Evolutionary conservation across 2,797 vertebrate species (phyloP).

Genomic region (Rhinoraja longicauda): DNA sequence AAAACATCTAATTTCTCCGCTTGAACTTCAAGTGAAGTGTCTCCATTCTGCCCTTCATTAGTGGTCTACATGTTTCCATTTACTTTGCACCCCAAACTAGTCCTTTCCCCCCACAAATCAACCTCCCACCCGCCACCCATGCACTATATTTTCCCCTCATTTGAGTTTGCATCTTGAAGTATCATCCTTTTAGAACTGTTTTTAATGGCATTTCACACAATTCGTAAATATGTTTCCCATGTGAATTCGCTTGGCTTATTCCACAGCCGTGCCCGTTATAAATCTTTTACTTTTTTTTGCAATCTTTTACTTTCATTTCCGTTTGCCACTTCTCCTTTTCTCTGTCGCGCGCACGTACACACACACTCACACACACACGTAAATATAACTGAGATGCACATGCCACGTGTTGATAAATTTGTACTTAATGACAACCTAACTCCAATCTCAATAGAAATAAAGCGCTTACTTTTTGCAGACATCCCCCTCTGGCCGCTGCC

Average conservation of each 20-base stretch:
- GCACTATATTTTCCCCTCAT: too few relatives aligned
- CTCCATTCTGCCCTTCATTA: background rate
- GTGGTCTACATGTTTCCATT: background rate
- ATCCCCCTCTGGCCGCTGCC: slow-evolving; percentile 62
- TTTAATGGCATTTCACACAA: too few relatives aligned
- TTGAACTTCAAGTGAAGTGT: background rate
- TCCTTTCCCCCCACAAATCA: slow-evolving; percentile 45
- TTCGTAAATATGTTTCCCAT: slow-evolving; percentile 29
- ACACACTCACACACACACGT: slow-evolving; percentile 45
- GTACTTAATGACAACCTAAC: slow-evolving; percentile 61
- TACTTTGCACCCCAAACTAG: background rate
- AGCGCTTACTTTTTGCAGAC: slow-evolving; percentile 64
- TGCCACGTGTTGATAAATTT: slow-evolving; percentile 67
- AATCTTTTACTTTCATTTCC: slow-evolving; percentile 50
- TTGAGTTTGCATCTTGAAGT: background rate
- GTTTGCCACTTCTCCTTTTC: slow-evolving; percentile 44
- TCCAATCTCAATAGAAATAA: slow-evolving; percentile 54
- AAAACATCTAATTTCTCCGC: slow-evolving; percentile 1
- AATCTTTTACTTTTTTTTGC: slow-evolving; percentile 45
- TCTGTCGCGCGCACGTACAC: slow-evolving; percentile 45
- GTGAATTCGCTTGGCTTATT: slow-evolving; percentile 45
- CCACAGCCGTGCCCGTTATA: slow-evolving; percentile 35
- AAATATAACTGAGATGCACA: slow-evolving; percentile 55
- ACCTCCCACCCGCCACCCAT: slow-evolving; percentile 24
- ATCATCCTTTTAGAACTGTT: background rate